Conservation (phyloP, 1,140 invertebrate genomes). For the Penaeus indicus region DNA sequence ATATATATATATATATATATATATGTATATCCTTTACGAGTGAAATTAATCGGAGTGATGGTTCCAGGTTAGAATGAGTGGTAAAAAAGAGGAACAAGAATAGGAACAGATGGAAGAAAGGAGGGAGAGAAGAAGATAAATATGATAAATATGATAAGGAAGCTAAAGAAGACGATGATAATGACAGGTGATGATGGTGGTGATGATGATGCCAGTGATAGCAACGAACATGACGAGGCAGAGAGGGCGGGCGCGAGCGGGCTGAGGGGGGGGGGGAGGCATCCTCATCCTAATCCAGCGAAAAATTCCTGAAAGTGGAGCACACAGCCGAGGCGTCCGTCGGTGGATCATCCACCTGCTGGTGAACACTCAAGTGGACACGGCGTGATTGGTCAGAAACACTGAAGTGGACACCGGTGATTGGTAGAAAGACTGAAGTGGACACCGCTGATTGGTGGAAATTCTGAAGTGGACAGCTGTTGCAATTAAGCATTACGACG, state of each 20-base stretch:
- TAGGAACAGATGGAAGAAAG: background rate
- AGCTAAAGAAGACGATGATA: background rate
- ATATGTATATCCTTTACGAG: background rate
- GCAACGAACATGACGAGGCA: background rate
- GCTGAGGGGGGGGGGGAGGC: background rate
- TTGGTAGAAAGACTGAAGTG: slow-evolving; percentile 35
- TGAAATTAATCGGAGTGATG: background rate
- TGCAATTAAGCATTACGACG: slow-evolving; percentile 36
- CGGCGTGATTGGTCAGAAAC: slow-evolving; percentile 41
- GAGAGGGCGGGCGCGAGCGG: background rate
- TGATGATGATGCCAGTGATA: background rate
- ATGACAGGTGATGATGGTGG: background rate
- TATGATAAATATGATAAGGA: background rate
- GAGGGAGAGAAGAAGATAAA: background rate
- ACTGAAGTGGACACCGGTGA: slow-evolving; percentile 37
- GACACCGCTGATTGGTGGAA: slow-evolving; percentile 37
- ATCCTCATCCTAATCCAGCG: no score
- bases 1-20: no score
- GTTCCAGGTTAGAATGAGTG: background rate
- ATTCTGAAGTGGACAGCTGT: slow-evolving; percentile 36
- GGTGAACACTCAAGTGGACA: slow-evolving; percentile 33
- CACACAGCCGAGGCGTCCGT: no score
- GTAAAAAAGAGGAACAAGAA: background rate
- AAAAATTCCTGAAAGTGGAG: no score
- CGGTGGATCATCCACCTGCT: background rate